Base-by-base conservation (phyloP, 1,140 invertebrate species). In the Solen grandis region DNA sequence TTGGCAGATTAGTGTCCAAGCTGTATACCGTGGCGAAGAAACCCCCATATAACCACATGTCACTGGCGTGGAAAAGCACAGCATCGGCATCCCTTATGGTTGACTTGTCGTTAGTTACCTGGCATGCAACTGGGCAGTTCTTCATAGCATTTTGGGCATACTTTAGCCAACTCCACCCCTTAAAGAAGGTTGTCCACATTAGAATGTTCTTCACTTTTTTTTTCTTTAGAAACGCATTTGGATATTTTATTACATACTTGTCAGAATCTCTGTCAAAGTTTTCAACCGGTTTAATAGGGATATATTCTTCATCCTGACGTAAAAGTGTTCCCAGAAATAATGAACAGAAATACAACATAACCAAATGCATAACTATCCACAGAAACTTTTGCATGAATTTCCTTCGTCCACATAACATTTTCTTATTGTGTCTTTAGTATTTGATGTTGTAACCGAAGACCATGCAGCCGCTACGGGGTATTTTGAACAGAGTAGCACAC, bases 161-260 rank as follows among this genome's bases (percentile, higher is more conserved):
- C 1, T 69, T 27, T 31, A 78, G 31, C 75, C 75, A 78, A 1
- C 31, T 54, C 75, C 75, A 78, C 16, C 33, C 10, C 10, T 31
- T 55, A 60, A 78, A 78, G 54, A 78, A 78, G 5, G 75, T 63
- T 31, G 75, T 78, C 75, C 75, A 78, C 25, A 78, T 27, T 29
- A 78, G n/a, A 46, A 78, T 46, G 8, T 68, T 46, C 33, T 78
- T 78, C 8, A 66, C 36, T 41, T 50, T 16, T 27, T 31, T 27
- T 3, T 69, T 55, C 38, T 68, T 59, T 65, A 50, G 69, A 29
- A 55, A 78, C 25, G 59, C 69, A 16, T 69, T 57, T 22, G 41
- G 36, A 78, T 78, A 78, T 38, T 66, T 78, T 2, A 57, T 55
- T 16, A 78, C 13, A 54, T 78, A 78, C 60, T 78, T 68, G 50